A percentile compares a stretch with the other conserved stretches of the same genome.
Conservation (phyloP, 2,888 invertebrate genomes). For the Oscheius sp. region DNA sequence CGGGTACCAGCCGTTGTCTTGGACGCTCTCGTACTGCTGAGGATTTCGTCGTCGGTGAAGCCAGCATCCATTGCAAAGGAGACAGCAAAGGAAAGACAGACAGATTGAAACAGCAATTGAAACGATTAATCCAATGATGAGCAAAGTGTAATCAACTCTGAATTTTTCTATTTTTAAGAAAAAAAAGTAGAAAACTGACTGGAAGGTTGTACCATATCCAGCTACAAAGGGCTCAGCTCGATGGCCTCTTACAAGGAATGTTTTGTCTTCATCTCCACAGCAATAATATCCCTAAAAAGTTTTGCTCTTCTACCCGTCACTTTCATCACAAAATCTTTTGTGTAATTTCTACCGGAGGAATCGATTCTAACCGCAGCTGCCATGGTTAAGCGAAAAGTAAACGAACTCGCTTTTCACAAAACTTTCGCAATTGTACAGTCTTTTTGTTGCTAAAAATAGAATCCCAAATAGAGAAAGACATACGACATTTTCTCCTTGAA, state of each 20-base stretch:
- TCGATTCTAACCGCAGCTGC: constrained; percentile 16
- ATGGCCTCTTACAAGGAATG: constrained; percentile 34
- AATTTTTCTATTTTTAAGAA: no score
- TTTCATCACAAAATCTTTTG: not conserved
- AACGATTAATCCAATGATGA: constrained; percentile 66
- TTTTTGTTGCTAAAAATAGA: not conserved
- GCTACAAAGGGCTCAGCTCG: constrained; percentile 63
- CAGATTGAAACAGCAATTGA: constrained; percentile 64
- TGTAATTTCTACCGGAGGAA: constrained; percentile 1
- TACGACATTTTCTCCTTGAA: constrained; percentile 55
- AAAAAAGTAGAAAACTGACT: constrained; percentile 52
- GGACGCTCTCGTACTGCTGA: constrained; percentile 66
- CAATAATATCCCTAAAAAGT: constrained; percentile 63
- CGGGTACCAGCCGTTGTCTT: constrained; percentile 64
- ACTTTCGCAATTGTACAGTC: not conserved
- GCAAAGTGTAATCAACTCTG: constrained; percentile 68
- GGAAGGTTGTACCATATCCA: constrained; percentile 60
- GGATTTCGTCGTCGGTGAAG: constrained; percentile 67
- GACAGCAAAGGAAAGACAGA: constrained; percentile 65
- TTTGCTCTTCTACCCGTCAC: not conserved
- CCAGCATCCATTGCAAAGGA: constrained; percentile 70
- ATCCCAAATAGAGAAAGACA: not conserved
- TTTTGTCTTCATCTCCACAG: constrained; percentile 60
- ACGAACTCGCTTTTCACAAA: not conserved
- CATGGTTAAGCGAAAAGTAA: constrained; percentile 17